A percentile compares a stretch with the other conserved stretches of the same genome.
phyloP scores from a whole-genome alignment of 2,113 vertebrate genomes.

The Camelus dromedarius region DNA sequence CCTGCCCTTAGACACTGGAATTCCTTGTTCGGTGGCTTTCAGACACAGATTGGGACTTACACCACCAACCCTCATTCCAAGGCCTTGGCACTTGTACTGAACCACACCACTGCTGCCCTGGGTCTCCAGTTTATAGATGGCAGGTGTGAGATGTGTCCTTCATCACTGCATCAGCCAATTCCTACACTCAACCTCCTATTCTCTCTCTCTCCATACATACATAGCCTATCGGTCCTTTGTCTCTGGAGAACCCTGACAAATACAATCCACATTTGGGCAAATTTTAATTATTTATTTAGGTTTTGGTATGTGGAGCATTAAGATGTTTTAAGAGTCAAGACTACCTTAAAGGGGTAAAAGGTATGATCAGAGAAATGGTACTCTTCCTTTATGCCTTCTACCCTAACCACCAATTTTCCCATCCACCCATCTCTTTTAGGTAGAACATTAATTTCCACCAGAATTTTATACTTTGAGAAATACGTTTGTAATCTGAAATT shows the following conservation, averaged over 20 bases:
- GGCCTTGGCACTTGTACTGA: background rate
- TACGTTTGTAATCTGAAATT: background rate
- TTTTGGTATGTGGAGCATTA: background rate
- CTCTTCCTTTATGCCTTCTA: background rate
- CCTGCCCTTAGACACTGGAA: background rate
- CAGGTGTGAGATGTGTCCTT: background rate
- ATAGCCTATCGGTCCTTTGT: background rate
- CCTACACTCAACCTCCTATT: background rate
- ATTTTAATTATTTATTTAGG: background rate
- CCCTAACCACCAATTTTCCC: fast-evolving
- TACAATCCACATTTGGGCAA: background rate
- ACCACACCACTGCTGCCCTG: background rate
- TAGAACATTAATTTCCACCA: background rate
- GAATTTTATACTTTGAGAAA: background rate
- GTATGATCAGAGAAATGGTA: background rate
- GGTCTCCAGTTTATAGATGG: background rate
- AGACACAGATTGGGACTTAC: background rate
- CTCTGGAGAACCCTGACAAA: background rate
- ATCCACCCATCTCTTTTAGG: background rate
- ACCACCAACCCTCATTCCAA: background rate
- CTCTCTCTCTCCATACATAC: background rate
- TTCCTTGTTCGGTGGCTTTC: background rate
- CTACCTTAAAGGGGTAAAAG: background rate
- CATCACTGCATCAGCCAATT: background rate
- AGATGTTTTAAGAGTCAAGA: background rate